These are phyloP conservation scores for Esox masquinongy DNA, from an alignment of 2,797 vertebrate genomes.

Conservation along the genomic window DNA sequence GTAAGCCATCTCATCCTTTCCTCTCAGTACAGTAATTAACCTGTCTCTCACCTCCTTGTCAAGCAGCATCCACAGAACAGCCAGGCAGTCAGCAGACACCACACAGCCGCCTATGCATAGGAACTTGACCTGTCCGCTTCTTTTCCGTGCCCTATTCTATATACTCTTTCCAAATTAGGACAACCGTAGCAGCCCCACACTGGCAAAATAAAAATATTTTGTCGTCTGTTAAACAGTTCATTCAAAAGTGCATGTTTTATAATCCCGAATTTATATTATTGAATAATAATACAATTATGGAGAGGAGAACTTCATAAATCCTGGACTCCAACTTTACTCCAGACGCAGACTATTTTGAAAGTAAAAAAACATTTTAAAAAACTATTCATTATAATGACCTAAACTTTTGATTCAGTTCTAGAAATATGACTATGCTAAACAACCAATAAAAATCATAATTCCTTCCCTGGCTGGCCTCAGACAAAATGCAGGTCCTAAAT, in stretches of 20 bases:
- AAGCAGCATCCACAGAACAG: constrained; percentile 65
- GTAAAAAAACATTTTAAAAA: constrained; percentile 66
- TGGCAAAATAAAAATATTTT: constrained; percentile 52
- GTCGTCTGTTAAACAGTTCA: constrained; percentile 44
- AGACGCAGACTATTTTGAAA: constrained; percentile 55
- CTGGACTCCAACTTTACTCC: constrained; percentile 54
- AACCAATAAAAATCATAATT: constrained; percentile 72
- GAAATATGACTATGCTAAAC: constrained; percentile 63
- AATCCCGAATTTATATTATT: constrained; percentile 63
- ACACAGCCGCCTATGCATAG: constrained; percentile 67
- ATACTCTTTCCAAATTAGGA: constrained; percentile 56
- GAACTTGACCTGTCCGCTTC: constrained; percentile 56
- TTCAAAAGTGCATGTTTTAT: constrained; percentile 57
- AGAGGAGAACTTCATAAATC: constrained; percentile 60
- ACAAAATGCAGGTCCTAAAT: constrained; percentile 78
- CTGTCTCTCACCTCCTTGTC: constrained; percentile 74
- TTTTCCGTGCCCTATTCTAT: constrained; percentile 63
- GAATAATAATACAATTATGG: constrained; percentile 63
- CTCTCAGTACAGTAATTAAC: constrained; percentile 78
- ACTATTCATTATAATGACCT: constrained; percentile 67
- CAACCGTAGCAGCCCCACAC: constrained; percentile 40
- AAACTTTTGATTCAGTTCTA: constrained; percentile 63
- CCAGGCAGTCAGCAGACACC: constrained; percentile 70
- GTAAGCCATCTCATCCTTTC: constrained; percentile 71
- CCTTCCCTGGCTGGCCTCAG: constrained; percentile 58